Base-by-base conservation (phyloP, 2,888 invertebrate species). In the Rotaria socialis region DNA sequence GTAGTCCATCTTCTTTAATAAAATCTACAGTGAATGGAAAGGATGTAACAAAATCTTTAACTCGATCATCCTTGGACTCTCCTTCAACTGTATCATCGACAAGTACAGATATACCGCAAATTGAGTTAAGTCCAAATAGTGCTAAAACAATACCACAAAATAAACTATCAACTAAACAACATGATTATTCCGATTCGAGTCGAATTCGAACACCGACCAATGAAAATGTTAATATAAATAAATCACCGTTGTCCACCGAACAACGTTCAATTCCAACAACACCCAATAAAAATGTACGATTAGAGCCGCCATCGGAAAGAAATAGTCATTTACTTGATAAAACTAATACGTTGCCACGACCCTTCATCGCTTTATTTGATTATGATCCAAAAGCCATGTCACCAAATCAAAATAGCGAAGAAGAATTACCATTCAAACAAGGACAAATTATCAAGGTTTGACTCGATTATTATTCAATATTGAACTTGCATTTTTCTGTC, bases 331-430 rank as follows among this genome's bases (percentile, higher is more conserved):
- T 43, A 58, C 58, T 60, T 58, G 74, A 47, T 85, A 84, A 55
- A 85, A 55, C 85, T 2, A 60, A 85, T 35, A 84, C 84, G 22
- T 52, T 88, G 27, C 89, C 90, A 80, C 88, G 91, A 60, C 88
- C 91, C 87, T 97, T 97, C 92, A 94, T 97, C 87, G 98, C 98
- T 19, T 93, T 98, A 88, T 99, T 96, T 92, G 97, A 98, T 92
- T 99, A 99, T 91, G 96, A 98, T 92, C 97, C 98, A 24, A 94
- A 94, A 86, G 95, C 95, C 58, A 99, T 99, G 98, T 98, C 97
- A 88, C 99, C 99, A 0, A 99, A 99, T 93, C 97, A 97, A 75
- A 97, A 97, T 90, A 96, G 96, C 84, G 96, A 96, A 89, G 98
- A 98, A 92, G 99, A 99, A 91, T 92, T 99, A 89, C 96, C 96